Evolutionary conservation across 2,888 invertebrate genomes (phyloP).

Genomic region (Agriopis marginaria): DNA sequence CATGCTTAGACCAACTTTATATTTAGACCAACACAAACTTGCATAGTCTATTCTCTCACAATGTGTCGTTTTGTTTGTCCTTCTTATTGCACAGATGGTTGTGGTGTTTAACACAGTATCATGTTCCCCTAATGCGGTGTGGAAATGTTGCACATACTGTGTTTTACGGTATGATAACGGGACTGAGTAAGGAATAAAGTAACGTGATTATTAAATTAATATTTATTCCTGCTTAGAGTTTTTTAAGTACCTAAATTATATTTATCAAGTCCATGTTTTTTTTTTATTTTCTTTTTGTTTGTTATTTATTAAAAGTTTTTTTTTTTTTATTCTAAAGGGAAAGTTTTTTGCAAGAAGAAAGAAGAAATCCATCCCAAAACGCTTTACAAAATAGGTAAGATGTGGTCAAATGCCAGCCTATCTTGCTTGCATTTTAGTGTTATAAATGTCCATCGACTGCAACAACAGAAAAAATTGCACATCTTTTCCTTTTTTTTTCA

Average conservation of each 20-base stretch:
- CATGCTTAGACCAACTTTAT: too few relatives aligned
- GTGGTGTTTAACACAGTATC: slow-evolving; percentile 11
- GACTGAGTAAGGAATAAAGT: neutral
- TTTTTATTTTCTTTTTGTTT: neutral
- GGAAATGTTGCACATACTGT: neutral
- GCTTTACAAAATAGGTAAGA: slow-evolving; percentile 1
- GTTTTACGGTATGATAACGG: neutral
- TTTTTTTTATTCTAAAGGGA: slow-evolving; percentile 13
- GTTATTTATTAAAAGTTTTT: neutral
- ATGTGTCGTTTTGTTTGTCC: slow-evolving; percentile 10
- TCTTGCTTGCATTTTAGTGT: neutral
- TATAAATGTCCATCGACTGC: neutral
- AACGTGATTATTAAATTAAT: neutral
- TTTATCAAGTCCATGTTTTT: neutral
- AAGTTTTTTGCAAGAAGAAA: slow-evolving; percentile 4
- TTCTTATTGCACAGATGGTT: slow-evolving; percentile 20
- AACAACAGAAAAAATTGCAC: neutral
- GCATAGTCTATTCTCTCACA: slow-evolving; percentile 4
- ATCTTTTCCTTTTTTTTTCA: too few relatives aligned
- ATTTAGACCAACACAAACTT: neutral
- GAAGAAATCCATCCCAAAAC: slow-evolving; percentile 12
- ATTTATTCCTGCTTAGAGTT: neutral
- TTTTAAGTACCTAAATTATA: neutral
- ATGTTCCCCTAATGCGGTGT: neutral
- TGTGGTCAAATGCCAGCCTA: slow-evolving; percentile 12